Evolutionary conservation across 2,888 invertebrate genomes (phyloP).

Genomic region (Eumacrocentrus americanus): DNA sequence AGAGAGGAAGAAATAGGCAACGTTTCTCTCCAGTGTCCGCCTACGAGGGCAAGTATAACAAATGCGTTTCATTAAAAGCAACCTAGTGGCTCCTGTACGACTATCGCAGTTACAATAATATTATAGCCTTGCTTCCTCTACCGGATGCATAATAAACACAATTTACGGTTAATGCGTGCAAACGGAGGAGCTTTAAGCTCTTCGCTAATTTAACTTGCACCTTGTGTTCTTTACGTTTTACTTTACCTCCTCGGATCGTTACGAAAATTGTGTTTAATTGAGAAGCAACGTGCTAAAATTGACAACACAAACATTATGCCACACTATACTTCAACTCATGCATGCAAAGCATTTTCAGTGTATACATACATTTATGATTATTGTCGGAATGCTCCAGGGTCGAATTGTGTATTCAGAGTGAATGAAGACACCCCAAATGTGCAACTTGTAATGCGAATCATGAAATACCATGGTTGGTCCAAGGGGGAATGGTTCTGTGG

Average conservation of each 20-base stretch:
- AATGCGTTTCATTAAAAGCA: slow-evolving; percentile 42
- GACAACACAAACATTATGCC: no score
- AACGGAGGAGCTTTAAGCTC: slow-evolving; percentile 28
- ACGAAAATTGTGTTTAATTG: slow-evolving; percentile 25
- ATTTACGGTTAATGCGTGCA: slow-evolving; percentile 31
- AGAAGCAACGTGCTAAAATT: no score
- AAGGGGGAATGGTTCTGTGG: neutral
- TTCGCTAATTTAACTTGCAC: slow-evolving; percentile 28
- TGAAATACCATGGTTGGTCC: neutral
- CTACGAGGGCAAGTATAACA: slow-evolving; percentile 20
- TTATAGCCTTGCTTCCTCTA: slow-evolving; percentile 32
- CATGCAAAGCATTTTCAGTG: no score
- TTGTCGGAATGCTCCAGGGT: no score
- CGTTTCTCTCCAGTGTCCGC: slow-evolving; percentile 6
- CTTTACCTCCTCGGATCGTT: slow-evolving; percentile 4
- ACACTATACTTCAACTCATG: no score
- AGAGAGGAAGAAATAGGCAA: slow-evolving; percentile 1
- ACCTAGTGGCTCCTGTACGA: slow-evolving; percentile 32
- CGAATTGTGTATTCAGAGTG: no score
- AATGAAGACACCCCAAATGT: no score
- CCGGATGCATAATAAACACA: slow-evolving; percentile 36
- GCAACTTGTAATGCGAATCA: no score
- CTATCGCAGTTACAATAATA: slow-evolving; percentile 40
- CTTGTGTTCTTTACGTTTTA: neutral
- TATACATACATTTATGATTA: no score